These are phyloP conservation scores for Pristionchus japonicus DNA, from an alignment of 2,888 invertebrate genomes.

Conservation along the genomic window DNA sequence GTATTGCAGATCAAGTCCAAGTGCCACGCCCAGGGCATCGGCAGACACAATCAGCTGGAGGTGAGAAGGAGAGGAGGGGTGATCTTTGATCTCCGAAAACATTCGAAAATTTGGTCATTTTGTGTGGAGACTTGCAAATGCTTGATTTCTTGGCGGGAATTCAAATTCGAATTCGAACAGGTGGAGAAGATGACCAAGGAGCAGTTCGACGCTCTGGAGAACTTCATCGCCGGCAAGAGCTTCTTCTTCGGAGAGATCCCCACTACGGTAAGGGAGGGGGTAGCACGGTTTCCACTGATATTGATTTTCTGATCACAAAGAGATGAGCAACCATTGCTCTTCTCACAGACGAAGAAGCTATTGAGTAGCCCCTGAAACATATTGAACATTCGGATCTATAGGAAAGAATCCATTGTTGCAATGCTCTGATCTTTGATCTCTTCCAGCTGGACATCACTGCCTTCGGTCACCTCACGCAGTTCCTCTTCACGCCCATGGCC, in stretches of 20 bases:
- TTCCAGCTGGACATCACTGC: conserved; percentile 42
- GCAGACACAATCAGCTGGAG: conserved; percentile 74
- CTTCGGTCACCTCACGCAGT: conserved; percentile 44
- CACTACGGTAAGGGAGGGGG: conserved; percentile 44
- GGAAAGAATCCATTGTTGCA: too few relatives aligned
- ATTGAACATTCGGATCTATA: too few relatives aligned
- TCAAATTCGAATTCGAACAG: not conserved
- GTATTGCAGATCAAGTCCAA: conserved; percentile 55
- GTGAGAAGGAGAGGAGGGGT: conserved; percentile 50
- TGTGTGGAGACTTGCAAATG: not conserved
- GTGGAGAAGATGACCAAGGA: conserved; percentile 42
- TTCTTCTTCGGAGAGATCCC: conserved; percentile 45
- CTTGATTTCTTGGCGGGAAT: too few relatives aligned
- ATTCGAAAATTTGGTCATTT: not conserved
- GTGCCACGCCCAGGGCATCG: conserved; percentile 74
- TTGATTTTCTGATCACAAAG: too few relatives aligned
- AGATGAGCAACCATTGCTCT: too few relatives aligned
- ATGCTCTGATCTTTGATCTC: too few relatives aligned
- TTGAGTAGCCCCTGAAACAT: too few relatives aligned
- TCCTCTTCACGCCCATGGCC: conserved; percentile 35
- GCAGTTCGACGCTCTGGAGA: conserved; percentile 38
- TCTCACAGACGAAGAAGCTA: too few relatives aligned
- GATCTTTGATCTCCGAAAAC: not conserved
- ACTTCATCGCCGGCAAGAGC: conserved; percentile 11
- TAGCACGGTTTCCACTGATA: too few relatives aligned